Base-by-base conservation (phyloP, 2,797 vertebrate species). In the Enteromius radiatus region DNA sequence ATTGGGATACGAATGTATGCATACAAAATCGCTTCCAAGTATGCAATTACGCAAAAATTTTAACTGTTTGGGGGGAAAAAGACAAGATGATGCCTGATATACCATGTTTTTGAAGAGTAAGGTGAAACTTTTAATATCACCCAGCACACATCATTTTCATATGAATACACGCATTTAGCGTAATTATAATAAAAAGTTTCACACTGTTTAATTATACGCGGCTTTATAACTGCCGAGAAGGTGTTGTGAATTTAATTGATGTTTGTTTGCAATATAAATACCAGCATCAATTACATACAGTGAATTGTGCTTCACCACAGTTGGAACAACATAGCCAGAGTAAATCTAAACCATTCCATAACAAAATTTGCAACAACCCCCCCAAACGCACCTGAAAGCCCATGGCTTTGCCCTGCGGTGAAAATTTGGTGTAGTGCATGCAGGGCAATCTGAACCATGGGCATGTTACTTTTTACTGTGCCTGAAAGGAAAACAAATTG, bases 401-500 rank as follows among this genome's bases (percentile, higher is more conserved):
- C 43, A 67, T 78, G 74, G 26, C 19, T 68, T 77, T 49, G 12
- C 67, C 81, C 31, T 61, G 63, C 43, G 43, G 76, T 63, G 38
- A 68, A 28, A 73, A 54, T 36, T 21, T 19, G 65, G 76, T 47
- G 67, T 67, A 49, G 64, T 4, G 21, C 45, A 59, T 2, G 21
- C 56, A 59, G 36, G 54, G 80, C 76, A 83, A 75, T 69, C 63
- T 63, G 52, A 88, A 81, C 76, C 83, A 71, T 31, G 68, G 79
- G n/a, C 78, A 47, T 67, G 75, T 64, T 69, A 70, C 43, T 43
- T 80, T 69, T 78, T 78, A 82, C 61, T n/a, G 56, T 80, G 78
- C 43, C 38, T 88, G 36, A 81, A 81, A 80, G 33, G 49, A 83
- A 85, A 81, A 84, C 77, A 78, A 86, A 85, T 79, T 69, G 61